Conservation (phyloP, 2,113 vertebrate species). For the Ranitomeya imitator region DNA sequence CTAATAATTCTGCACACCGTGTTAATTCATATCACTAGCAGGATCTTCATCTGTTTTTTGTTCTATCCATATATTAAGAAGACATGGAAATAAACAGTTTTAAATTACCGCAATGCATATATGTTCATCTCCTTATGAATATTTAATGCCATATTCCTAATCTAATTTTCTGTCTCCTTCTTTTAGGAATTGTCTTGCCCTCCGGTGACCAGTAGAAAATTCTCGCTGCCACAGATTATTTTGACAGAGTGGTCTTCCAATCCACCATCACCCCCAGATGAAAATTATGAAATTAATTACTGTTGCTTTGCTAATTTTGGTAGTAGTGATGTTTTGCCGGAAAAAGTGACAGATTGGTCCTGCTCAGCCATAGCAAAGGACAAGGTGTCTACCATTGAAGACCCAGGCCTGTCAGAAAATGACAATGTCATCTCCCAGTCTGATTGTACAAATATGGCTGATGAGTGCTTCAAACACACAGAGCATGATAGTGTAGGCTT, state of each 20-base stretch:
- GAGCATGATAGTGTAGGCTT: conserved; percentile 43
- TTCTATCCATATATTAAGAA: too few species aligned
- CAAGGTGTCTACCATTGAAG: neutral
- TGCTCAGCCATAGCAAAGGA: neutral
- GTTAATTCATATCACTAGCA: too few species aligned
- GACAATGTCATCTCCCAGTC: neutral
- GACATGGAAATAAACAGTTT: neutral
- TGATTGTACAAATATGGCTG: neutral
- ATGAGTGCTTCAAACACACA: neutral
- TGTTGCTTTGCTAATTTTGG: neutral
- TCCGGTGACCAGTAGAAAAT: conserved; percentile 58
- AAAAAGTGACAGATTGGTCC: neutral
- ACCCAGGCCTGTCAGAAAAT: neutral
- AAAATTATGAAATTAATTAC: conserved; percentile 50
- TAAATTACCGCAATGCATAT: neutral
- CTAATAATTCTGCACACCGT: too few species aligned
- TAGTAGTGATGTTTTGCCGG: neutral
- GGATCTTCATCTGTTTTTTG: too few species aligned
- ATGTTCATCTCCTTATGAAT: neutral
- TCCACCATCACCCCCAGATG: conserved; percentile 68
- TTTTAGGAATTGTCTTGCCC: conserved; percentile 29
- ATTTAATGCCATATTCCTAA: neutral
- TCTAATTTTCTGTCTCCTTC: neutral
- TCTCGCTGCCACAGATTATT: conserved; percentile 80
- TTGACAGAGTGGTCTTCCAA: conserved; percentile 77